Evolutionary conservation across 2,888 invertebrate genomes (phyloP).

Genomic region (Ennomos fuscantarius): DNA sequence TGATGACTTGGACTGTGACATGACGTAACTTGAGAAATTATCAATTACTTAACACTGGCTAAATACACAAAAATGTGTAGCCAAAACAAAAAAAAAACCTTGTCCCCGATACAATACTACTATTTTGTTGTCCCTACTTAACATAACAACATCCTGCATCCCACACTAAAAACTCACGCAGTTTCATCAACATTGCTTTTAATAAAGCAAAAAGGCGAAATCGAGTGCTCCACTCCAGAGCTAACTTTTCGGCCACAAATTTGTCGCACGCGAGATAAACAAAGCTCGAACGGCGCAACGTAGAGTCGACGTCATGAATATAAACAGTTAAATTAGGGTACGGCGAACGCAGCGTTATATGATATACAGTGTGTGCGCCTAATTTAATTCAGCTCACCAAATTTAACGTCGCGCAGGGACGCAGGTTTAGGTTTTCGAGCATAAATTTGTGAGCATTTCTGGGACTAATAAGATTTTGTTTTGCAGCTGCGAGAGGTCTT

Average conservation of each 20-base stretch:
- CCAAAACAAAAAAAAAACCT: no score
- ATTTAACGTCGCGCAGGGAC: slow-evolving; percentile 53
- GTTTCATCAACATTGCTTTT: slow-evolving; percentile 27
- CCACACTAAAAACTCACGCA: slow-evolving; percentile 5
- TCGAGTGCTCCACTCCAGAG: slow-evolving; percentile 28
- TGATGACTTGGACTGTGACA: no score
- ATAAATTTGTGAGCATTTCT: slow-evolving; percentile 31
- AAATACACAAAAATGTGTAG: no score
- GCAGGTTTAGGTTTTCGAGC: slow-evolving; percentile 47
- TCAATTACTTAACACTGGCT: no score
- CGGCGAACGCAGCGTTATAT: slow-evolving; percentile 55
- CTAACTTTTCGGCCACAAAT: slow-evolving; percentile 69
- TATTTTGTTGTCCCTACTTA: background rate
- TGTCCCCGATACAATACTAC: background rate
- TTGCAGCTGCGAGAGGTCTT: slow-evolving; percentile 35
- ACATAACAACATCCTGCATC: background rate
- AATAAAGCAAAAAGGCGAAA: slow-evolving; percentile 29
- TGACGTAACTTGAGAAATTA: no score
- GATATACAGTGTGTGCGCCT: slow-evolving; percentile 71
- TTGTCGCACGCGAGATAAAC: slow-evolving; percentile 74
- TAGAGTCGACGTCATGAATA: slow-evolving; percentile 73
- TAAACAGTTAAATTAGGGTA: slow-evolving; percentile 79
- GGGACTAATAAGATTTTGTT: slow-evolving; percentile 35
- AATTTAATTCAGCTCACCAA: slow-evolving; percentile 72
- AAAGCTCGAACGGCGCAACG: slow-evolving; percentile 64